Evolutionary conservation across 2,797 vertebrate species (phyloP), one percentile per base, ranked within the genome.

Genomic region (Phataginus tetradactyla): DNA sequence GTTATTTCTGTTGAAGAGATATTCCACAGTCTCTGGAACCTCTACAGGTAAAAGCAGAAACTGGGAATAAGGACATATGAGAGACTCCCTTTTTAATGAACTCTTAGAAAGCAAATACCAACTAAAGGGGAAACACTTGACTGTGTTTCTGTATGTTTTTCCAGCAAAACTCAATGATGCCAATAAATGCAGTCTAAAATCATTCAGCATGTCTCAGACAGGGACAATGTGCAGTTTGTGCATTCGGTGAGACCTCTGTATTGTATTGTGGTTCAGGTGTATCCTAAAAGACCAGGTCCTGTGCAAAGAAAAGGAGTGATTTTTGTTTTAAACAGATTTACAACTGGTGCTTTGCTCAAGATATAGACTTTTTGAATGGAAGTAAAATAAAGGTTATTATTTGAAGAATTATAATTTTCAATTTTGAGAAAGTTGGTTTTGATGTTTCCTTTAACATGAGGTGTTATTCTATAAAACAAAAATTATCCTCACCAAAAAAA

Each of bases 401-500:
- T 79, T 91, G 42, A 89, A 72, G 89, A 90, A 66, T 64, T 66
- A 45, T 45, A 45, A 45, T 45, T 45, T 45, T 45, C 45, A 45
- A 45, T 45, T 45, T 45, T 45, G 45, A 45, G 45, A 45, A 45
- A 66, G 72, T 68, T 1, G 4, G 18, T 64, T 93, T 81, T 69
- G 37, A 91, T 34, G 27, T 86, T 63, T 72, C 83, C 55, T 66
- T 92, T 80, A 94, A 55, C 15, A 69, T 51, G 5, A 86, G 45
- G 68, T 49, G 12, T 86, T 51, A 86, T 15, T 93, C 55, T 91
- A 63, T 61, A 79, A 93, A 88, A 29, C 27, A 92, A 68, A 32
- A 79, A 69, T 53, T 34, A 68, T 83, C 32, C 27, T 93, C 34
- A 86, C n/a, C n/a, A 94, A 84, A 51, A 88, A 88, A 93, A 89